These are phyloP conservation scores for Cairina moschata DNA, from an alignment of 2,113 vertebrate species.

Conservation along the genomic window DNA sequence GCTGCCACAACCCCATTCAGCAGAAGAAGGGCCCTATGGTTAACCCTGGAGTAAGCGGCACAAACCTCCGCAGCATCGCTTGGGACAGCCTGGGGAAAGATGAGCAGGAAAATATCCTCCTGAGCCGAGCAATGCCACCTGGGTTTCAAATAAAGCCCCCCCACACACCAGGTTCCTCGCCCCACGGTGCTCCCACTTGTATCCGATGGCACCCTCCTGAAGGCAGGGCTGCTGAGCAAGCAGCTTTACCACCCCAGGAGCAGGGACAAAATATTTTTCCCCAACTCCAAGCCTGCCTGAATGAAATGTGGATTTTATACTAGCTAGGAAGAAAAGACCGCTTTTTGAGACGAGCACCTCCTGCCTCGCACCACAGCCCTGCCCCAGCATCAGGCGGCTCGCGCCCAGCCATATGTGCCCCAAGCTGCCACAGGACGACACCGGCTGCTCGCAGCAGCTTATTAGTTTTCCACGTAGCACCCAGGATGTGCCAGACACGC, in stretches of 20 bases:
- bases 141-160: neutral
- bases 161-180: neutral
- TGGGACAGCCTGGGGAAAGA: neutral
- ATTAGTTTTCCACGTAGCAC: neutral
- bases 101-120: neutral
- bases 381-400: neutral
- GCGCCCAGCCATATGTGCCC: neutral
- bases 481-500: constrained; percentile 57
- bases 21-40: neutral
- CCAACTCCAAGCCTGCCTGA: neutral
- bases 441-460: constrained; percentile 1
- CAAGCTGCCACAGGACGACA: neutral
- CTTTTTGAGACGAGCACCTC: neutral
- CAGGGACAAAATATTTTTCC: neutral
- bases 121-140: rapidly evolving
- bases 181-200: neutral
- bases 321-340: rapidly evolving
- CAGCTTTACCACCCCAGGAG: neutral
- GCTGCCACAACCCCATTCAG: rapidly evolving
- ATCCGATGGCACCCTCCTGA: neutral
- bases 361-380: neutral
- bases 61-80: neutral
- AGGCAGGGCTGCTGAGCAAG: neutral
- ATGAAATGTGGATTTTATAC: neutral
- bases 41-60: neutral